Evolutionary conservation across 2,888 invertebrate species (phyloP).

Genomic region (Drosophila hawaiiensis): DNA sequence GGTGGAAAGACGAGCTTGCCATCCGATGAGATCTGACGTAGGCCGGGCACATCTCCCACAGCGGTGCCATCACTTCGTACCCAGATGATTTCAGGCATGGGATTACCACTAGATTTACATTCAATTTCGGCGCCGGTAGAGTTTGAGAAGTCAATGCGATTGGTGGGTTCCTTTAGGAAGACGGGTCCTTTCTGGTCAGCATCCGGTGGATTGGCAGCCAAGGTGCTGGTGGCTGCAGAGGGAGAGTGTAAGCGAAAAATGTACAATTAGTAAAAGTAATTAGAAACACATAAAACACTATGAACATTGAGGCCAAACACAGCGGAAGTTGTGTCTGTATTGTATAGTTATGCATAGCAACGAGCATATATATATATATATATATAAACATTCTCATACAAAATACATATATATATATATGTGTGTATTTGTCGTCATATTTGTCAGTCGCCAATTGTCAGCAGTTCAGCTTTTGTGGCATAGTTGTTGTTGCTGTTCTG

Average conservation of each 20-base stretch:
- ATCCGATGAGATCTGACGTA: slow-evolving; percentile 94
- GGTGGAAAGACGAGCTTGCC: slow-evolving; percentile 97
- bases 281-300: slow-evolving; percentile 32
- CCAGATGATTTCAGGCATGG: slow-evolving; percentile 97
- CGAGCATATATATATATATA: not conserved
- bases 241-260: too few species aligned
- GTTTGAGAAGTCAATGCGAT: slow-evolving; percentile 96
- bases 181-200: slow-evolving; percentile 95
- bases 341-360: slow-evolving; percentile 2
- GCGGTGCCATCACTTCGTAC: slow-evolving; percentile 95
- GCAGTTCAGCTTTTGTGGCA: slow-evolving; percentile 62
- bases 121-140: slow-evolving; percentile 96
- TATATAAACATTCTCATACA: too few species aligned
- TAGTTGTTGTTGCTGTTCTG: slow-evolving; percentile 34
- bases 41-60: slow-evolving; percentile 95
- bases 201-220: slow-evolving; percentile 86
- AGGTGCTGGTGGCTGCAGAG: slow-evolving; percentile 53
- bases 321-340: slow-evolving; percentile 54
- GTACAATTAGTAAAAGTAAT: slow-evolving; percentile 40
- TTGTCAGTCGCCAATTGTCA: slow-evolving; percentile 59
- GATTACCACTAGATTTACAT: slow-evolving; percentile 95
- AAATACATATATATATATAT: not conserved
- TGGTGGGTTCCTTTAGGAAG: slow-evolving; percentile 95
- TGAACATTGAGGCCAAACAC: slow-evolving; percentile 49
- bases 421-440: slow-evolving; percentile 46